A percentile compares a stretch with the other conserved stretches of the same genome.
Evolutionary conservation across 2,113 vertebrate species (phyloP).

Genomic region (Sula dactylatra): DNA sequence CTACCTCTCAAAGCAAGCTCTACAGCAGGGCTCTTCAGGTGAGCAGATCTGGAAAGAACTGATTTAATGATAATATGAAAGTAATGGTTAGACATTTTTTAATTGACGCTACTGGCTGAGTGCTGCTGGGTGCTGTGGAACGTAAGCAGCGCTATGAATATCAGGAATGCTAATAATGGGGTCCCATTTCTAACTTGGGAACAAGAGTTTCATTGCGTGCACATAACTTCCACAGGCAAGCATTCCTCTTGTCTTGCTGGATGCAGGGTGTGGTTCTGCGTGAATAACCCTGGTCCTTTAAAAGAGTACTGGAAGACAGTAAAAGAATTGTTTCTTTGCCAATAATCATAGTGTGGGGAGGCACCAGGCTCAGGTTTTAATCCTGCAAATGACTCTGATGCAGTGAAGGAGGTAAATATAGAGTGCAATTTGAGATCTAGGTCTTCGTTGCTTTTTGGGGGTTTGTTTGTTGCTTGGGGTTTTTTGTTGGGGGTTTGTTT

Average conservation of each 20-base stretch:
- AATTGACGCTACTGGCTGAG: not conserved
- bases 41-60: not conserved
- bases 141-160: constrained; percentile 43
- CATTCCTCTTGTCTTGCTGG: constrained; percentile 53
- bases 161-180: constrained; percentile 61
- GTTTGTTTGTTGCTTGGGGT: not conserved
- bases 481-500: not conserved
- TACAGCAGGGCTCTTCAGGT: not conserved
- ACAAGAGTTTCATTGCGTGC: constrained; percentile 42
- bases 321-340: constrained; percentile 53
- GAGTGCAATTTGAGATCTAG: not conserved
- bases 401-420: constrained; percentile 29
- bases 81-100: not conserved
- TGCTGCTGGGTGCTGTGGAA: not conserved
- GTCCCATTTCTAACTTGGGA: constrained; percentile 55
- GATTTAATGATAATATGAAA: not conserved
- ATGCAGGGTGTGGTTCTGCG: not conserved
- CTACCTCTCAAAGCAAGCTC: not conserved
- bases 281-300: constrained; percentile 25
- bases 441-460: not conserved
- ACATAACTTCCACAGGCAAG: constrained; percentile 45
- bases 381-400: not conserved
- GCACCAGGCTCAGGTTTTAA: constrained; percentile 22
- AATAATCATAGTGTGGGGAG: not conserved
- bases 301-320: constrained; percentile 22